Evolutionary conservation across 2,113 vertebrate genomes (phyloP).

Genomic region (Felis chaus): DNA sequence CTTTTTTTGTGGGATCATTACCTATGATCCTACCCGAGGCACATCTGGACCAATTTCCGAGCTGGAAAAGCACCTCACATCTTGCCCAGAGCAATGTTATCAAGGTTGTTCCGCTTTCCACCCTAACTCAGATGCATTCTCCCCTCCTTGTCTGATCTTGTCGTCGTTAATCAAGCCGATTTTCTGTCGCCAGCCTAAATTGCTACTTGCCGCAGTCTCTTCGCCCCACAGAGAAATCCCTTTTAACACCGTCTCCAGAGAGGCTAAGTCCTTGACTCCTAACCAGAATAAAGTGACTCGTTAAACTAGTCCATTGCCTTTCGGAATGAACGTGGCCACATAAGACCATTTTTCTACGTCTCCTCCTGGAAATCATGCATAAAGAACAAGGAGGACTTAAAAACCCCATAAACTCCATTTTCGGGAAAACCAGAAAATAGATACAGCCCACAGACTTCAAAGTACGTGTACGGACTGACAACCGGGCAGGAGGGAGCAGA

Average conservation of each 20-base stretch:
- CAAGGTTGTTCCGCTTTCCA: neutral
- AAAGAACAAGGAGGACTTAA: neutral
- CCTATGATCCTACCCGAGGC: neutral
- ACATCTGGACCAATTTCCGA: accelerated
- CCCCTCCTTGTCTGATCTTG: neutral
- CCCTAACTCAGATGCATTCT: neutral
- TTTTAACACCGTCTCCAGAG: accelerated
- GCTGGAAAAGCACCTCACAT: neutral
- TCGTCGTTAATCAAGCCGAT: neutral
- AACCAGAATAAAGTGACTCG: neutral
- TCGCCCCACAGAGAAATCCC: neutral
- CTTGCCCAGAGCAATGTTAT: neutral
- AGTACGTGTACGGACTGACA: neutral
- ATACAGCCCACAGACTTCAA: neutral
- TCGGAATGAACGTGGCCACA: accelerated
- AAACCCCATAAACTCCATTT: neutral
- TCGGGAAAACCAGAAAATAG: neutral
- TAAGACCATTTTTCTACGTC: neutral
- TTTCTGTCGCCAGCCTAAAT: neutral
- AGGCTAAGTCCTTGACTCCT: neutral
- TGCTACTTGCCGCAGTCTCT: neutral
- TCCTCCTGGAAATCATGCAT: neutral
- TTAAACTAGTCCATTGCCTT: neutral
- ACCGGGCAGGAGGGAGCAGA: neutral
- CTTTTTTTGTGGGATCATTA: neutral